phyloP scores from a whole-genome alignment of 2,797 vertebrate genomes.

The Astyanax mexicanus region DNA sequence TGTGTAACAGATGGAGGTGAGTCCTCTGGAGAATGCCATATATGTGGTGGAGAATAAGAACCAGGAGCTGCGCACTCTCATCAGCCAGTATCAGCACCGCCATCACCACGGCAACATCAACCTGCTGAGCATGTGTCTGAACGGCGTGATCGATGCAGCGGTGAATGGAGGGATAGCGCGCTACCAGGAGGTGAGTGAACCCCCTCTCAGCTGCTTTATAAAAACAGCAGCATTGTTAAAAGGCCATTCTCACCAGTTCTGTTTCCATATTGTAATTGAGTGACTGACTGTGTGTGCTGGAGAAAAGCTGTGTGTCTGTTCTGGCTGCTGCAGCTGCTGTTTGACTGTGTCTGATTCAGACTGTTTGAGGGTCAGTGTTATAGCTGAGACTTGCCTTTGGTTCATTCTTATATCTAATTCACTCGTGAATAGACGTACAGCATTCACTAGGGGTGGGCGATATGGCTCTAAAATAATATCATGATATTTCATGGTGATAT shows the following conservation, averaged over 20 bases:
- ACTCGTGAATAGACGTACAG: not conserved
- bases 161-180: constrained; percentile 97
- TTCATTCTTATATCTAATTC: not conserved
- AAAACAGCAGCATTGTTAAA: not conserved
- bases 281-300: not conserved
- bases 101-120: constrained; percentile 97
- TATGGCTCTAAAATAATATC: no score
- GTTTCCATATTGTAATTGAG: not conserved
- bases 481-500: no score
- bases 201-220: not conserved
- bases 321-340: not conserved
- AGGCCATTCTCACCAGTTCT: not conserved
- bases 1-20: constrained; percentile 89
- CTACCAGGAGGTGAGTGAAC: constrained; percentile 95
- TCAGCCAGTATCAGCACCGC: constrained; percentile 97
- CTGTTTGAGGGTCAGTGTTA: not conserved
- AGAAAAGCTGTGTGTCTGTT: not conserved
- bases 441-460: no score
- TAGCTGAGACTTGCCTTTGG: not conserved
- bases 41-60: constrained; percentile 99
- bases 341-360: not conserved
- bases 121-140: constrained; percentile 98
- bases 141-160: constrained; percentile 96
- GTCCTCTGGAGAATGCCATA: constrained; percentile 97
- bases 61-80: constrained; percentile 94